phyloP scores from a whole-genome alignment of 2,888 invertebrate genomes.

The Griposia aprilina region DNA sequence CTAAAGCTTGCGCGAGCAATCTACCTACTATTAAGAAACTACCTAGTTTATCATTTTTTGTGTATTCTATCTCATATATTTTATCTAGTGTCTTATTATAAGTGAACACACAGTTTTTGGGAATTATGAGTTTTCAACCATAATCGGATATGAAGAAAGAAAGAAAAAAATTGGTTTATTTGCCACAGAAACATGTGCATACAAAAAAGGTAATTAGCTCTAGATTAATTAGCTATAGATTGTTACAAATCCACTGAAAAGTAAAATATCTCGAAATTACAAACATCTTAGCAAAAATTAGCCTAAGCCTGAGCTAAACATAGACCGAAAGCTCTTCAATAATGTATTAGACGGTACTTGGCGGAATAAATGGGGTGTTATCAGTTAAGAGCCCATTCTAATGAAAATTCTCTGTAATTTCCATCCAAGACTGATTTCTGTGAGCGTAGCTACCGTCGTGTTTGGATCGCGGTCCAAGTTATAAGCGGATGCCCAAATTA shows the following conservation, averaged over 20 bases:
- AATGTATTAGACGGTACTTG: conserved; percentile 58
- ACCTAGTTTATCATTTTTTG: not conserved
- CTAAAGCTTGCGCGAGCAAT: no score
- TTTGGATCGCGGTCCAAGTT: conserved; percentile 50
- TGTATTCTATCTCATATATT: not conserved
- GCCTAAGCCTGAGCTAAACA: conserved; percentile 1
- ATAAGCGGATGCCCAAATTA: conserved; percentile 11
- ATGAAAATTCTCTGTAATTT: conserved; percentile 75
- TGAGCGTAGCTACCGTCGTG: conserved; percentile 64
- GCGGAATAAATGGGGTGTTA: conserved; percentile 70
- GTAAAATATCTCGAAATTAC: not conserved
- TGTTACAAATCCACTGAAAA: not conserved
- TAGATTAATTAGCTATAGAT: no score
- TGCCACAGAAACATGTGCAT: no score
- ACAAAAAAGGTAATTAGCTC: no score
- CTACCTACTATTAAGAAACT: not conserved
- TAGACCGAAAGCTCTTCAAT: conserved; percentile 36
- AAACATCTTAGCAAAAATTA: conserved; percentile 4
- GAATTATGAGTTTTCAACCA: not conserved
- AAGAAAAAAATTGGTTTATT: no score
- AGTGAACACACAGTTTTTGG: not conserved
- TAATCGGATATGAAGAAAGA: no score
- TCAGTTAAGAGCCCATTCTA: conserved; percentile 71
- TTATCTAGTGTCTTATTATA: not conserved
- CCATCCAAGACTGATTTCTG: conserved; percentile 73